Evolutionary conservation across 23 tunicate genomes (phyloP).

Genomic region (Styela clava): DNA sequence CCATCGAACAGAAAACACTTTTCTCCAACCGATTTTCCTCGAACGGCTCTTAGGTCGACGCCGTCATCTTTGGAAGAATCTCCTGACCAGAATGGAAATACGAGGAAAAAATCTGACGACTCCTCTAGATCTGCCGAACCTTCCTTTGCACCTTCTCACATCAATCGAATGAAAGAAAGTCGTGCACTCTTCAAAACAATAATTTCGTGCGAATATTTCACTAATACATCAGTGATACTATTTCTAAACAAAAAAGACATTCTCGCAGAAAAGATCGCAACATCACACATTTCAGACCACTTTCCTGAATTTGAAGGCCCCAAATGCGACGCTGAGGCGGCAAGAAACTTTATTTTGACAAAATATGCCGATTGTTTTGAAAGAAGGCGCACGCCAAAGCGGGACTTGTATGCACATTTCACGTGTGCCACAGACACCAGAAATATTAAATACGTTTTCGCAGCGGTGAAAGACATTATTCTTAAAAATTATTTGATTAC

Average conservation of each 20-base stretch:
- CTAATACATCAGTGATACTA: conserved; percentile 76
- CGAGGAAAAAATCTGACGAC: conserved; percentile 19
- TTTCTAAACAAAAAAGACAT: conserved; percentile 90
- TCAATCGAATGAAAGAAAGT: conserved; percentile 67
- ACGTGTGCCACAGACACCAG: conserved; percentile 96
- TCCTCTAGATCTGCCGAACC: not conserved
- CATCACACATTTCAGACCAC: conserved; percentile 52
- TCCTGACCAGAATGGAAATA: conserved; percentile 29
- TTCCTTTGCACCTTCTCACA: conserved; percentile 4
- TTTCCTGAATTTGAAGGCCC: conserved; percentile 66
- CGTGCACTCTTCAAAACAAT: conserved; percentile 76
- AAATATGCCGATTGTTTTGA: conserved; percentile 66
- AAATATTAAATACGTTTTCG: conserved; percentile 83
- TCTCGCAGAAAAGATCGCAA: conserved; percentile 69
- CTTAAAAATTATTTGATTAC: conserved; percentile 78
- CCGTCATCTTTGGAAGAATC: not conserved
- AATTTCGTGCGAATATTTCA: conserved; percentile 64
- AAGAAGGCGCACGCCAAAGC: conserved; percentile 46
- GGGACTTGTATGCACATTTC: conserved; percentile 83
- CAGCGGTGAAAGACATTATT: conserved; percentile 91
- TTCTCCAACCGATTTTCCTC: conserved; percentile 20
- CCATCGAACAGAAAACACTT: not conserved
- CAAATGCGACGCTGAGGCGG: conserved; percentile 53
- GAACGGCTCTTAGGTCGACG: not conserved
- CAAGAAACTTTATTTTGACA: conserved; percentile 44